phyloP scores from a whole-genome alignment of 2,797 vertebrate genomes.

The Malacoctenus gilli region DNA sequence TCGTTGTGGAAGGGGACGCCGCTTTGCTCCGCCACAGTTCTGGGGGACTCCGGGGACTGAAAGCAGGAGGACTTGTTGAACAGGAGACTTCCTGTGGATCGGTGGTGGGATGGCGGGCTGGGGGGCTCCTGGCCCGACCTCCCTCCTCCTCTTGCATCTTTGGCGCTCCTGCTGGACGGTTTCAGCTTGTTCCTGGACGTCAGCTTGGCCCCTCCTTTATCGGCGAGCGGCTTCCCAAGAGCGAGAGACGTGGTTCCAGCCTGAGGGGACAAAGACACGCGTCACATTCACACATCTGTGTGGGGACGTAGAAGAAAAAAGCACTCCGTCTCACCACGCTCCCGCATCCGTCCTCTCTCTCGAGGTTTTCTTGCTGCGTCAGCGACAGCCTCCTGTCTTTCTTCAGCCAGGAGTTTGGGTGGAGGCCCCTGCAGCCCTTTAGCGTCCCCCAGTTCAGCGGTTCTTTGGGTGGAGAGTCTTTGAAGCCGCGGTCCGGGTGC shows the following conservation, averaged over 20 bases:
- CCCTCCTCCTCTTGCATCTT: slow-evolving; percentile 27
- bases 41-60: slow-evolving; percentile 35
- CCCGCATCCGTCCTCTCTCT: slow-evolving; percentile 43
- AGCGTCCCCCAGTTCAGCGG: slow-evolving; percentile 42
- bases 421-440: slow-evolving; percentile 74
- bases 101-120: slow-evolving; percentile 60
- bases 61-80: slow-evolving; percentile 46
- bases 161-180: slow-evolving; percentile 19
- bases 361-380: slow-evolving; percentile 77
- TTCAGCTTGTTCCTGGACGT: slow-evolving; percentile 15
- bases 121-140: slow-evolving; percentile 7
- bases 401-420: slow-evolving; percentile 86
- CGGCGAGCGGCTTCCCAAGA: slow-evolving; percentile 8
- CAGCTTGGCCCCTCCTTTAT: slow-evolving; percentile 43
- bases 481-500: slow-evolving; percentile 19
- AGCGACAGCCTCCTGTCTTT: slow-evolving; percentile 80
- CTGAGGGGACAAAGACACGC: slow-evolving; percentile 29
- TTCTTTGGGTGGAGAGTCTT: slow-evolving; percentile 62
- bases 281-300: too few relatives aligned
- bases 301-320: too few relatives aligned
- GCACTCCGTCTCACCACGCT: slow-evolving; percentile 47
- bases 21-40: slow-evolving; percentile 31
- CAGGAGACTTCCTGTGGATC: slow-evolving; percentile 57
- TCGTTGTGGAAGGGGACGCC: slow-evolving; percentile 33
- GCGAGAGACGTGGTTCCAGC: not conserved